Evolutionary conservation across 2,113 vertebrate species (phyloP).

Genomic region (Plestiodon gilberti): DNA sequence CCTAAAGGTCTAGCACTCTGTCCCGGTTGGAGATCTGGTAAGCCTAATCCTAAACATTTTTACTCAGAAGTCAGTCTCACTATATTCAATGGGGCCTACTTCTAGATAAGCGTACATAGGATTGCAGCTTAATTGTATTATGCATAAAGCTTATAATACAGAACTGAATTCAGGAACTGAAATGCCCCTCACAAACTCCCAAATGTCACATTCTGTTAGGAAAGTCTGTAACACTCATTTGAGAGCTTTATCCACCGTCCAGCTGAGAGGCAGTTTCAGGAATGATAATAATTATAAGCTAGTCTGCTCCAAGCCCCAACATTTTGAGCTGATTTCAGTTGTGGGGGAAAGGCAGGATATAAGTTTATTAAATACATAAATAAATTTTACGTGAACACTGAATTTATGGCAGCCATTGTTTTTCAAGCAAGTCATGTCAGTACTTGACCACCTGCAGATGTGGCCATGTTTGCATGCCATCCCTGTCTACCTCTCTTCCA

Average conservation of each 20-base stretch:
- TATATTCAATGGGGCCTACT: too few species aligned
- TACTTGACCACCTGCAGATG: background rate
- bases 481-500: background rate
- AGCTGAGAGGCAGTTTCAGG: background rate
- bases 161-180: background rate
- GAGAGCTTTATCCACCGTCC: background rate
- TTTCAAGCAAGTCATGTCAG: background rate
- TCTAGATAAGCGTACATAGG: too few species aligned
- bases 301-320: background rate
- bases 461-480: background rate
- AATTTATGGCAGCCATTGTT: background rate
- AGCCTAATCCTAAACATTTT: too few species aligned
- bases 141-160: background rate
- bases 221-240: background rate
- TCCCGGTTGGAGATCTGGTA: too few species aligned
- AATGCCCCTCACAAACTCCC: background rate
- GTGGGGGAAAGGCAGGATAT: too few species aligned
- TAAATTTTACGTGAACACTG: too few species aligned
- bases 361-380: too few species aligned
- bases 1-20: too few species aligned
- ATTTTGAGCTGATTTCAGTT: background rate
- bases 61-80: too few species aligned
- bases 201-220: background rate
- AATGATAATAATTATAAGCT: background rate
- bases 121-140: background rate